A percentile compares a stretch with the other conserved stretches of the same genome.
Evolutionary conservation across 2,888 invertebrate species (phyloP).

Genomic region (Perithous albicinctus): DNA sequence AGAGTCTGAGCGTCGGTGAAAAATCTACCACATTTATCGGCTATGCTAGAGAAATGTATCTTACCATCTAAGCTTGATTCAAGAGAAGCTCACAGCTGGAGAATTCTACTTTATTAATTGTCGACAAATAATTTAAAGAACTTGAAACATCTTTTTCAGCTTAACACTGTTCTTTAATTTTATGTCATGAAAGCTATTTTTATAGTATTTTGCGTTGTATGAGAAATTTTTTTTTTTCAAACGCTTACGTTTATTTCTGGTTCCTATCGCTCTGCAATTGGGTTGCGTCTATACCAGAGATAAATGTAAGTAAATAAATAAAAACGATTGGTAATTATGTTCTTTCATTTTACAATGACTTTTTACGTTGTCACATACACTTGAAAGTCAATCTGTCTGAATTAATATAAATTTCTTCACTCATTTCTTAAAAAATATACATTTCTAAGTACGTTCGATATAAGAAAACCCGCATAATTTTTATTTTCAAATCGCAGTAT

Average conservation of each 20-base stretch:
- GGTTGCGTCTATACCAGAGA: neutral
- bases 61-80: neutral
- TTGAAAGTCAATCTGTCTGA: constrained; percentile 7
- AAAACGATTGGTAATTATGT: neutral
- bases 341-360: neutral
- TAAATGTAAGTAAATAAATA: too few species aligned
- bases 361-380: neutral
- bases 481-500: neutral
- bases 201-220: too few species aligned
- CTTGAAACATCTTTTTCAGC: too few species aligned
- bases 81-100: too few species aligned
- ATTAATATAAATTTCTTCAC: neutral
- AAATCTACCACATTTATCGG: neutral
- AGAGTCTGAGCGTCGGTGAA: neutral
- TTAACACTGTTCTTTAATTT: too few species aligned
- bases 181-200: too few species aligned
- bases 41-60: too few species aligned
- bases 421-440: neutral
- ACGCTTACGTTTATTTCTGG: too few species aligned
- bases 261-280: too few species aligned
- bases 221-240: too few species aligned
- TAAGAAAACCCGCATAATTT: neutral
- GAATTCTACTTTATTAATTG: neutral
- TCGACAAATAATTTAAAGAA: too few species aligned
- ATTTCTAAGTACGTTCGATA: neutral